Evolutionary conservation across 2,797 vertebrate genomes (phyloP), one percentile per base, ranked within the genome.

Genomic region (Pangasius krempfi): DNA sequence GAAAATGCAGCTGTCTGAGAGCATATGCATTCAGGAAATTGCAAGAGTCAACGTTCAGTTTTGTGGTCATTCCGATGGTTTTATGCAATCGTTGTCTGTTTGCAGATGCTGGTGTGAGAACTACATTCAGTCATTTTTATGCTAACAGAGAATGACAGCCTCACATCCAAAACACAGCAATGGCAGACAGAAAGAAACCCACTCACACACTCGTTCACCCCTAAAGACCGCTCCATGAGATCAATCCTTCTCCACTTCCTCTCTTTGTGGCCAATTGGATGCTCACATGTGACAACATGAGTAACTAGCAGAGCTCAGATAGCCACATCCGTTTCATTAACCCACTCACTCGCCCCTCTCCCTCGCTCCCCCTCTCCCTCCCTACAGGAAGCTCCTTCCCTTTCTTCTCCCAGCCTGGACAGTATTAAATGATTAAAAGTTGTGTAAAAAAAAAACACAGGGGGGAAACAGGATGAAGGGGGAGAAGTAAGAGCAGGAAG

Each of bases 351-450:
- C 62, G 91, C 92, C 92, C 92, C 93, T 90, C 87, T 92, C 94
- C 92, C 91, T 75, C 92, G 93, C 92, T 40, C 66, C 72, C 66
- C 73, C 82, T 30, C 81, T 94, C 92, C 94, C 89, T 94, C 93
- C 94, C 89, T 92, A 92, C 94, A 95, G 94, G 95, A 95, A 94
- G 92, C 91, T 85, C 88, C 82, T 89, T 92, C 79, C 88, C 92
- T 89, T 91, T 90, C 80, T 87, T 85, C 68, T 68, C 60, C 76
- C 62, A 86, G 92, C 94, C 92, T 89, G 90, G 87, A 88, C 87
- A 91, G 93, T 90, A 92, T 87, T 94, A 94, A 95, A 95, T 95
- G 94, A 96, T 95, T 93, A 94, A 87, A 95, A 95, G 94, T 93
- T 93, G 93, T 92, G 92, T 91, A 87, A 83, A 85, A 89, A 83